These are phyloP conservation scores for Brachionus koreanus DNA, from an alignment of 1,140 invertebrate species.

Conservation along the genomic window DNA sequence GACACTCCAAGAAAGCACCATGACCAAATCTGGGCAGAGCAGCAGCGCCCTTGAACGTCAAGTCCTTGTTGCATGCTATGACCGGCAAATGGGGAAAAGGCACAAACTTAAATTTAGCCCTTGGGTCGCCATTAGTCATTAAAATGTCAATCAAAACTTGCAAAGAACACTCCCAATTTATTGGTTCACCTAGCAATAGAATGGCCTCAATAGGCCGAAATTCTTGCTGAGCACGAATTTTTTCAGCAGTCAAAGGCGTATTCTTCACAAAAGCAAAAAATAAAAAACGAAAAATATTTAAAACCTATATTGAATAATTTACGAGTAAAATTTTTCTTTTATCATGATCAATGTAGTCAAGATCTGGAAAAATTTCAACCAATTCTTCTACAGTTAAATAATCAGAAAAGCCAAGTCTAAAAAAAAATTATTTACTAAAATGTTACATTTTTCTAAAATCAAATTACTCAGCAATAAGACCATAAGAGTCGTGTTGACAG, in stretches of 20 bases:
- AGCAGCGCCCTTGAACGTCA: slow-evolving; percentile 68
- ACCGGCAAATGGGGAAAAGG: slow-evolving; percentile 63
- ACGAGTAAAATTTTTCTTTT: slow-evolving; percentile 58
- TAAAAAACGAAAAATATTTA: not conserved
- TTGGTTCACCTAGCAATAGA: slow-evolving; percentile 66
- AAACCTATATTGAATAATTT: not conserved
- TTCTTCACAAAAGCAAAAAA: not conserved
- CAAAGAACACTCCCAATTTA: slow-evolving; percentile 63
- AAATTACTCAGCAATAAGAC: not conserved
- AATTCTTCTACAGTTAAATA: slow-evolving; percentile 46
- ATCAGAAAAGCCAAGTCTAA: slow-evolving; percentile 18
- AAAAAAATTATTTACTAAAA: not conserved
- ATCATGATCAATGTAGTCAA: slow-evolving; percentile 69
- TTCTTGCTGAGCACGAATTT: not conserved
- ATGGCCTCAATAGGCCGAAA: slow-evolving; percentile 53
- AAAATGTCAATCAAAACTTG: slow-evolving; percentile 61
- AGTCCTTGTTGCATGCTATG: slow-evolving; percentile 68
- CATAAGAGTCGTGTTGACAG: slow-evolving; percentile 53
- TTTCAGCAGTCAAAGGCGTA: not conserved
- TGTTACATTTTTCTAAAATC: not conserved
- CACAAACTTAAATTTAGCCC: slow-evolving; percentile 54
- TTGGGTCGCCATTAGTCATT: slow-evolving; percentile 51
- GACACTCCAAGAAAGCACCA: slow-evolving; percentile 67
- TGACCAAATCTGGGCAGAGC: slow-evolving; percentile 66
- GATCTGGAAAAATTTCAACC: slow-evolving; percentile 63